Base-by-base conservation (phyloP, 2,888 invertebrate species). In the Agriopis leucophaearia region DNA sequence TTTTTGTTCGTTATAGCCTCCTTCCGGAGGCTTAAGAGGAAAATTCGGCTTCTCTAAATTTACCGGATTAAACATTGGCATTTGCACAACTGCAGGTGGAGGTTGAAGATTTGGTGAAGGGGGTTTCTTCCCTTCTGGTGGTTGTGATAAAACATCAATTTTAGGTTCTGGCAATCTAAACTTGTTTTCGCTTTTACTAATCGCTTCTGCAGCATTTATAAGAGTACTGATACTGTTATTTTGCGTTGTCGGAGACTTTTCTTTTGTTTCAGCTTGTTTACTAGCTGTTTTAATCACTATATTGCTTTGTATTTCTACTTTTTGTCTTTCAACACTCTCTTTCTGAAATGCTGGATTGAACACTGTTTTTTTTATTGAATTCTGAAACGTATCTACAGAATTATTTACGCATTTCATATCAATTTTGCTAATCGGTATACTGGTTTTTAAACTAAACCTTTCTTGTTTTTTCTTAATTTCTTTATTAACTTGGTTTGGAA, bases 351-450 rank as follows among this genome's bases (percentile, higher is more conserved):
- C 75, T 45, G 86, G 80, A 69, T 83, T 86, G 42, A 84, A 86
- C 8, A 78, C 73, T 6, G 76, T 69, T 3, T 77, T 66, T 56
- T 80, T 81, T 63, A 74, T 77, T 36, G 72, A 74, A 51, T 64
- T 73, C 52, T 71, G 72, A 50, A 69, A 73, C 35, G 71, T 69
- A 47, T 77, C 76, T 0, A 73, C 63, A 8, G 74, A 60, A 57
- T 54, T 86, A 48, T 76, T 86, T 1, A 93, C 91, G 72, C 89
- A 90, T 78, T 92, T 94, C 84, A 94, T 88, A 72, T 94, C 94
- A 47, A 94, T 88, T 77, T 93, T 92, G 67, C 92, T 92, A 56
- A 94, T 93, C 5, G 94, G 94, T 74, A 94, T 94, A 75, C 93
- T 94, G 0, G 94, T 94, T 86, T 91, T 94, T 15, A 94, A 78